Percentiles rank a stretch among this genome's conserved stretches.
Evolutionary conservation across 2,888 invertebrate species (phyloP).

Genomic region (Pheosia gnoma): DNA sequence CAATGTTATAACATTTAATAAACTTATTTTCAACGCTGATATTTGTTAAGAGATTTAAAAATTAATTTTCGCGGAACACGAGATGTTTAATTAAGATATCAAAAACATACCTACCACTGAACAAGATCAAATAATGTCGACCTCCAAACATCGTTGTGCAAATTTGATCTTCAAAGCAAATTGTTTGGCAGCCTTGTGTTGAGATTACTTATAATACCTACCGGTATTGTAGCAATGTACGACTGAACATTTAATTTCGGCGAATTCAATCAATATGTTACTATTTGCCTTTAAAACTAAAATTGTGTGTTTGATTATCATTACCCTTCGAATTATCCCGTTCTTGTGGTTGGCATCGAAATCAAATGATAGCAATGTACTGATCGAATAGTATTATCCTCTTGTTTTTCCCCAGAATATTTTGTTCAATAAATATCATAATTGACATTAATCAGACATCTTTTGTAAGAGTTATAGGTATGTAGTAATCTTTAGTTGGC

Average conservation of each 20-base stretch:
- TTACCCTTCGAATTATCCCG: no score
- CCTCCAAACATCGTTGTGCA: constrained; percentile 15
- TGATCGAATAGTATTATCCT: no score
- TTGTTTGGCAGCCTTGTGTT: constrained; percentile 22
- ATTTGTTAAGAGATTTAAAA: constrained; percentile 20
- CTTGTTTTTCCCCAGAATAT: no score
- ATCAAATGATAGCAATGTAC: no score
- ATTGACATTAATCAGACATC: no score
- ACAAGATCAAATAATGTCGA: constrained; percentile 24
- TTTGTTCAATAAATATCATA: no score
- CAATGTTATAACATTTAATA: background rate
- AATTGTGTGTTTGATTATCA: no score
- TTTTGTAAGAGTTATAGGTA: background rate
- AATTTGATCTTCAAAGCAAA: constrained; percentile 25
- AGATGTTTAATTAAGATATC: constrained; percentile 34
- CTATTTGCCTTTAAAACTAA: no score
- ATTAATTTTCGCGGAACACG: constrained; percentile 20
- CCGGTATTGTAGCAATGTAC: background rate
- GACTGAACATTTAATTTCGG: background rate
- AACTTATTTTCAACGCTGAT: constrained; percentile 1
- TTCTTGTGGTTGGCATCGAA: no score
- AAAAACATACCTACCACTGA: constrained; percentile 15
- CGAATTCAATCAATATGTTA: background rate
- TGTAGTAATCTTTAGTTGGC: constrained; percentile 20
- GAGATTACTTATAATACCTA: background rate